Conservation (phyloP, 2,113 vertebrate genomes). For the Columba janthina region DNA sequence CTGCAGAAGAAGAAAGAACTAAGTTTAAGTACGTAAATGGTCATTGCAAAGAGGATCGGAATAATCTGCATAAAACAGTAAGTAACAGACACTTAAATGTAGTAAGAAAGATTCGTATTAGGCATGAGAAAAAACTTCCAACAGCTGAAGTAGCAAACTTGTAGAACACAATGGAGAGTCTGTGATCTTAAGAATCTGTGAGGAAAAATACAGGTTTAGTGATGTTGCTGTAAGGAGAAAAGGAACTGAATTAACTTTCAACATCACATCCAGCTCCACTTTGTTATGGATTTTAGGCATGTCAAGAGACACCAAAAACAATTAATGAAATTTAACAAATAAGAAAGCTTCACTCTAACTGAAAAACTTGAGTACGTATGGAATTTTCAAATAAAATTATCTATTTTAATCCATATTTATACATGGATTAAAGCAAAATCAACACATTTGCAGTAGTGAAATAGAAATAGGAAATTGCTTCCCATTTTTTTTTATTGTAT, state of each 20-base stretch:
- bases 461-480: background rate
- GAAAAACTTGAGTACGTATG: no score
- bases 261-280: background rate
- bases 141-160: background rate
- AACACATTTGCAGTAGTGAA: background rate
- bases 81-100: background rate
- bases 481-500: background rate
- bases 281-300: background rate
- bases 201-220: background rate
- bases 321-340: no score
- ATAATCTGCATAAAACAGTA: background rate
- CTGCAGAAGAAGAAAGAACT: background rate
- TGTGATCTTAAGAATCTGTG: background rate
- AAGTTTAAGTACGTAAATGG: background rate
- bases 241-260: background rate
- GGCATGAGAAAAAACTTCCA: background rate
- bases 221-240: background rate
- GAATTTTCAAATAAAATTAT: no score
- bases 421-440: background rate
- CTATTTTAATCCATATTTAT: background rate
- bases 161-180: background rate
- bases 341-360: no score
- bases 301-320: no score
- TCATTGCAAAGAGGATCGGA: background rate
- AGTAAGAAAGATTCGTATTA: background rate